Percentiles rank a stretch among this genome's conserved stretches.
phyloP scores from a whole-genome alignment of 2,888 invertebrate species.

The Phanerotoma sp. region DNA sequence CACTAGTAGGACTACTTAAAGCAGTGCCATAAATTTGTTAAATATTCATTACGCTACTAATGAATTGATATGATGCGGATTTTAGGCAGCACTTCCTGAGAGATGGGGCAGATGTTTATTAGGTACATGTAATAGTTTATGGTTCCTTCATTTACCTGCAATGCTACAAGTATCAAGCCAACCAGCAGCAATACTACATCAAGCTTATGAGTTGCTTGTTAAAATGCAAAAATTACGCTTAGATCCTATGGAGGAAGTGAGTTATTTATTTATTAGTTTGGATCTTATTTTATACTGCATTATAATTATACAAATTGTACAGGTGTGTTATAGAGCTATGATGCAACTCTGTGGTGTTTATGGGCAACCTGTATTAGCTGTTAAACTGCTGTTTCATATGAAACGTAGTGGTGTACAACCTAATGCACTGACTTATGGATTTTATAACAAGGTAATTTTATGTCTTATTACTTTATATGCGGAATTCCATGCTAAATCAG shows the following conservation, averaged over 20 bases:
- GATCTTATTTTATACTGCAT: not conserved
- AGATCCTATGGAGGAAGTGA: conserved; percentile 84
- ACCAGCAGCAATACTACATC: conserved; percentile 56
- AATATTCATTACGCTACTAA: conserved; percentile 1
- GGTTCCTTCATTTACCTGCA: conserved; percentile 95
- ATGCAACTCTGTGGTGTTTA: conserved; percentile 98
- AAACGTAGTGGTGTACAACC: conserved; percentile 91
- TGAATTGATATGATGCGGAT: conserved; percentile 24
- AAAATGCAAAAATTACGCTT: conserved; percentile 84
- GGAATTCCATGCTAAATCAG: too few species aligned
- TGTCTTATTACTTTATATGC: too few species aligned
- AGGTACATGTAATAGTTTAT: conserved; percentile 88
- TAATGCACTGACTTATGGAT: conserved; percentile 97
- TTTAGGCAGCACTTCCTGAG: conserved; percentile 69
- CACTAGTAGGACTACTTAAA: not conserved
- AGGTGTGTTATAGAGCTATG: conserved; percentile 96
- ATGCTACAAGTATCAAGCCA: conserved; percentile 65
- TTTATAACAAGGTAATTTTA: conserved; percentile 63
- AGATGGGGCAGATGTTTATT: conserved; percentile 91
- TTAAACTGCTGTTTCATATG: conserved; percentile 88
- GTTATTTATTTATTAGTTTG: conserved; percentile 18
- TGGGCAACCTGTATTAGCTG: conserved; percentile 91
- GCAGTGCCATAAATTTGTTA: too few species aligned
- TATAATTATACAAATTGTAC: conserved; percentile 18
- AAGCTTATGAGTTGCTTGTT: conserved; percentile 83